phyloP scores from a whole-genome alignment of 2,888 invertebrate species.

The Microplitis deprimator region DNA sequence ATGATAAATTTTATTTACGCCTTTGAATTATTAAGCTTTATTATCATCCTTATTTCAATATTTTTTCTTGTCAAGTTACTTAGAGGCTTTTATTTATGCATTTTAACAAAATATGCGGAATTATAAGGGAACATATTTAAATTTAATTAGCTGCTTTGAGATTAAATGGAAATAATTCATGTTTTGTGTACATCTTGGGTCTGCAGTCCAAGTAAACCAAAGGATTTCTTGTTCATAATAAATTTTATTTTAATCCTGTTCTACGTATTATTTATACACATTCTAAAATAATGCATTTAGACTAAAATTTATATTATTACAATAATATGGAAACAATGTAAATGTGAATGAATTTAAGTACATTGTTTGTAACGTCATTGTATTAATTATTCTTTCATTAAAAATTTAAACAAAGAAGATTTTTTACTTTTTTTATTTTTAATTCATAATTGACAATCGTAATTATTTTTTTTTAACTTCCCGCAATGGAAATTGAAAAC shows the following conservation, averaged over 20 bases:
- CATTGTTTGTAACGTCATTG: not conserved
- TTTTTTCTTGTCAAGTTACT: no score
- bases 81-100: no score
- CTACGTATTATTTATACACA: not conserved
- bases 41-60: not conserved
- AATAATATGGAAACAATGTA: not conserved
- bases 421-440: no score
- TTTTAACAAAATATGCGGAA: no score
- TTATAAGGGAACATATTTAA: no score
- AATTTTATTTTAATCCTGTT: not conserved
- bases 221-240: not conserved
- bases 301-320: not conserved
- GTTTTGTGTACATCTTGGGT: not conserved
- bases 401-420: not conserved
- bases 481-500: no score
- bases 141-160: no score
- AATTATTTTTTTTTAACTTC: no score
- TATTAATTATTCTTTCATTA: not conserved
- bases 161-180: no score
- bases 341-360: not conserved
- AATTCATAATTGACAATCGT: no score
- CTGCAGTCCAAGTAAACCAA: not conserved
- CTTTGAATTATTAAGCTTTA: not conserved
- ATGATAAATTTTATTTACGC: not conserved
- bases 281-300: not conserved